Conservation (phyloP, 2,888 invertebrate genomes). For the Euplexia lucipara region DNA sequence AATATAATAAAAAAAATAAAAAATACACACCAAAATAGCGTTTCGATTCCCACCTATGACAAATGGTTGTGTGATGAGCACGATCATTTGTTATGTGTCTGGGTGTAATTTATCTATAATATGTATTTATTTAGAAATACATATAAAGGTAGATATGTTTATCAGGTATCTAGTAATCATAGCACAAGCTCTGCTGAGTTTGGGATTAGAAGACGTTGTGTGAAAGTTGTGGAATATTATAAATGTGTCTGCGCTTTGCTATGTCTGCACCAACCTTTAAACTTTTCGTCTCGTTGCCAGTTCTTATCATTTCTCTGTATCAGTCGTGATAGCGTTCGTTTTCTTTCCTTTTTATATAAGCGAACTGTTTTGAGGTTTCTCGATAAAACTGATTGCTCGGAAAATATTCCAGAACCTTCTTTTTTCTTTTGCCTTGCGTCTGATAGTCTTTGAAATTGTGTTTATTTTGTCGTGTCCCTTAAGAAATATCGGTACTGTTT, state of each 20-base stretch:
- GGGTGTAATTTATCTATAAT: too few species aligned
- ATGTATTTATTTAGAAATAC: too few species aligned
- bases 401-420: conserved; percentile 44
- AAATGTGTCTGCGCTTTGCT: neutral
- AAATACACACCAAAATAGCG: too few species aligned
- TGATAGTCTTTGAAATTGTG: conserved; percentile 6
- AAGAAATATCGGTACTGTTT: neutral
- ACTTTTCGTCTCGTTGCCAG: conserved; percentile 31
- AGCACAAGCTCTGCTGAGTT: too few species aligned
- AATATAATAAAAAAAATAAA: too few species aligned
- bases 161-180: too few species aligned
- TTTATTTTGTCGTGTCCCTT: conserved; percentile 9
- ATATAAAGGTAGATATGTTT: too few species aligned
- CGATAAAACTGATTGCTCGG: conserved; percentile 48
- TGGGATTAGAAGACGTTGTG: too few species aligned
- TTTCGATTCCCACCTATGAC: too few species aligned
- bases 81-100: too few species aligned
- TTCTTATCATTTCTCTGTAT: conserved; percentile 55
- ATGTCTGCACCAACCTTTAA: conserved; percentile 16
- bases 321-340: conserved; percentile 48
- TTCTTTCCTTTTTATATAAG: conserved; percentile 43
- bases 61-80: too few species aligned
- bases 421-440: conserved; percentile 25
- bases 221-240: too few species aligned
- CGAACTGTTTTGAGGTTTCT: conserved; percentile 18